Evolutionary conservation across 2,113 vertebrate genomes (phyloP), one percentile per base, ranked within the genome.

Genomic region (Mus spicilegus): DNA sequence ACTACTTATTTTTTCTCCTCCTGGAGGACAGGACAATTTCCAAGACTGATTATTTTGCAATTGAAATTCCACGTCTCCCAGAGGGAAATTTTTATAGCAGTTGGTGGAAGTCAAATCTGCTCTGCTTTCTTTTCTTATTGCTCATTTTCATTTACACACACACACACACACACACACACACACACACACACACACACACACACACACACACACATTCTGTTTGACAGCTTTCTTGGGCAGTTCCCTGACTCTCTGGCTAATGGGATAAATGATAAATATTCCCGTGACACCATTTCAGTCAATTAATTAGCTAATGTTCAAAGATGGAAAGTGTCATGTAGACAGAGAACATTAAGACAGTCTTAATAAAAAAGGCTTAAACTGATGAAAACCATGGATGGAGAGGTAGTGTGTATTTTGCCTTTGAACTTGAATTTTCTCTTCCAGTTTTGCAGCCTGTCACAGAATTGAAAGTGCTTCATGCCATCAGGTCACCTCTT

Each of bases 291-390:
- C 73, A 97, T 91, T 98, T 97, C 93, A 97, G 97, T 95, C 96
- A 96, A 97, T 98, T 97, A 96, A 97, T 97, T 97, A 97, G 95
- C 97, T 98, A 98, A 98, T 97, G 95, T 96, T 96, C 96, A 95
- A 97, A 97, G 97, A 97, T 96, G 95, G 93, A 95, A 96, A 95
- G 75, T 95, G 93, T 97, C 97, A 91, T 95, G 91, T 49, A 95
- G 90, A 96, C 58, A 87, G 81, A 93, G 95, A 97, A 89, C 73
- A 63, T 84, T 63, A 95, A 95, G 73, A 90, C 61, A 96, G 30
- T 95, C 90, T 96, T 96, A 92, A 96, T 95, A 95, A 97, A 80
- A 88, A 81, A 63, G 14, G 20, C 56, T 63, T 84, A 84, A 28
- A 86, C 88, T 87, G 75, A 76, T 76, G 76, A 93, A 88, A 96